Conservation (phyloP, 2,797 vertebrate species). For the Sebastes matsubarae region DNA sequence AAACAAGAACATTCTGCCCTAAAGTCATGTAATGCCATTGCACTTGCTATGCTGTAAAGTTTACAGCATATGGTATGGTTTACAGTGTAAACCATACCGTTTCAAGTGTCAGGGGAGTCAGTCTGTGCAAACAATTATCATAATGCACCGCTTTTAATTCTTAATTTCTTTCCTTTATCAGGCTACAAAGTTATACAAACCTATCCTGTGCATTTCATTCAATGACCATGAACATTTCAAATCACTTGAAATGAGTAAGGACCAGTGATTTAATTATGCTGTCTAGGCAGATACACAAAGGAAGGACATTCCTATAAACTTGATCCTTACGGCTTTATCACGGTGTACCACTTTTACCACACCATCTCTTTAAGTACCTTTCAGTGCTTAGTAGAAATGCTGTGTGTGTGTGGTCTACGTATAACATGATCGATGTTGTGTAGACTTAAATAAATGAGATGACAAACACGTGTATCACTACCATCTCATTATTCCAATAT, state of each 20-base stretch:
- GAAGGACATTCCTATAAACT: background rate
- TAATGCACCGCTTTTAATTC: background rate
- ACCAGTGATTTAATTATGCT: background rate
- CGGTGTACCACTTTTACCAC: background rate
- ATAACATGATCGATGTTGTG: background rate
- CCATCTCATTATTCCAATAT: background rate
- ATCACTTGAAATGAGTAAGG: background rate
- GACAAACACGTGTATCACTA: background rate
- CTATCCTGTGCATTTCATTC: background rate
- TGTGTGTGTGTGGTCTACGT: background rate
- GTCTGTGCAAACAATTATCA: background rate
- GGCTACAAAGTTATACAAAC: background rate
- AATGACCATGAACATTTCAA: background rate
- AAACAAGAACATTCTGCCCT: constrained; percentile 18
- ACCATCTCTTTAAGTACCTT: background rate
- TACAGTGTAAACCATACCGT: background rate
- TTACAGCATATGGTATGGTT: too few relatives aligned
- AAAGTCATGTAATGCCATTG: constrained; percentile 20
- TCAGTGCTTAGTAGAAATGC: background rate
- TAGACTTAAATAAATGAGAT: background rate
- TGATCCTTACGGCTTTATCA: background rate
- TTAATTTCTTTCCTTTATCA: background rate
- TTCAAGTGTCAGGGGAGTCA: constrained; percentile 16
- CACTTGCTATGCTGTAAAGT: constrained; percentile 11
- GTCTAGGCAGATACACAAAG: background rate